Conservation (phyloP, 2,797 vertebrate genomes). For the Anisognathus igniventris region DNA sequence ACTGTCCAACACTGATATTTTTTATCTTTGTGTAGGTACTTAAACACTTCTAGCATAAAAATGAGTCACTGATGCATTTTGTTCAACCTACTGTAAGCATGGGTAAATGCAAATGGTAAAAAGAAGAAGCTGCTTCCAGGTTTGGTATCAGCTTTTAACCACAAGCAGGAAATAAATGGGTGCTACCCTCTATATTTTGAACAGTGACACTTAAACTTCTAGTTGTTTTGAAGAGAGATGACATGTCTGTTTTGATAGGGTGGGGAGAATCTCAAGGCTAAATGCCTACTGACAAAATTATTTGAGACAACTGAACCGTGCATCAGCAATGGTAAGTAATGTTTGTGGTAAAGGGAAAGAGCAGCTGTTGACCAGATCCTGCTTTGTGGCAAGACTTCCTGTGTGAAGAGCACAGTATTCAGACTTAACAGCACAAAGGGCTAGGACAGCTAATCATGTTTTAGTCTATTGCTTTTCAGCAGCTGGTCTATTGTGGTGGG, state of each 20-base stretch:
- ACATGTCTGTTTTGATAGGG: constrained; percentile 5
- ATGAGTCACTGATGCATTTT: not conserved
- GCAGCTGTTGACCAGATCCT: not conserved
- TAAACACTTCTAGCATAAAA: not conserved
- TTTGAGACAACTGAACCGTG: not conserved
- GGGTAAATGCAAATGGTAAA: not conserved
- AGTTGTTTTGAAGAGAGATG: constrained; percentile 36
- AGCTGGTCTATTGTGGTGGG: not conserved
- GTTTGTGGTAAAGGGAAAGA: not conserved
- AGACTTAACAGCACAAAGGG: not conserved
- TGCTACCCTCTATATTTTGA: constrained; percentile 47
- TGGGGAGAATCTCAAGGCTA: not conserved
- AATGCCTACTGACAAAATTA: not conserved
- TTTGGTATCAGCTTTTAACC: constrained; percentile 11
- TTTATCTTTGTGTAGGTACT: not conserved
- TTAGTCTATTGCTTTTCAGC: not conserved
- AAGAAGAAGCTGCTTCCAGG: constrained; percentile 28
- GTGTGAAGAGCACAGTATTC: not conserved
- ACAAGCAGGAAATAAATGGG: constrained; percentile 61
- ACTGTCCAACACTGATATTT: not conserved
- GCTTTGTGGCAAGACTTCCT: not conserved
- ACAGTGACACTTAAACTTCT: not conserved
- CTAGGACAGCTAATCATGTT: not conserved
- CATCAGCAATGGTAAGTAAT: not conserved
- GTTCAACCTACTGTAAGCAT: not conserved